Evolutionary conservation across 2,113 vertebrate genomes (phyloP), one percentile per base, ranked within the genome.

Genomic region (Polypterus senegalus): DNA sequence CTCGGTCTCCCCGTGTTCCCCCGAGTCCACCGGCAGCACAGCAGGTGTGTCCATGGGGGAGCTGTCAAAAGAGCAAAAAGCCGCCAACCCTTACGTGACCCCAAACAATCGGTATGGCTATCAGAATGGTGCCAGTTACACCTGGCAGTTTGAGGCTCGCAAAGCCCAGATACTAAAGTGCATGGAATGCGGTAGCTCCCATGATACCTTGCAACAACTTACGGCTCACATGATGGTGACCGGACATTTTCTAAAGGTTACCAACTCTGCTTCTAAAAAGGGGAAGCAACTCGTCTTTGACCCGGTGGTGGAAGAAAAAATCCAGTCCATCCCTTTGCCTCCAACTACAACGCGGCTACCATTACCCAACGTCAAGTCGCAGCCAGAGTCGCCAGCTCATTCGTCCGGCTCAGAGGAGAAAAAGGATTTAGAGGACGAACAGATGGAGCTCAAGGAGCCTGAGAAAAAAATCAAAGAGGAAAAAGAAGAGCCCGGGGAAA

Each of bases 181-280:
- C 77, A 99, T 99, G 96, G 96, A 99, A 71, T 99, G 96, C 3
- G 96, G 96, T 64, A 98, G 96, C 78, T 98, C 94, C 48, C 96
- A 98, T 46, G 96, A 99, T 65, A 97, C 96, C 60, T 76, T 99
- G 80, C 95, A 99, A 70, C 96, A 99, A 76, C 89, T 99, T 67
- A 99, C 96, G 1, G 94, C 96, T 68, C 96, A 99, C 73, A 99
- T 99, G 96, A 99, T 99, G 96, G 95, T 98, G 74, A 99, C 96
- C 0, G 96, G 96, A 65, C 96, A 99, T 77, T 99, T 99, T 76
- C 71, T 99, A 53, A 99, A 99, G 78, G 96, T 99, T 62, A 99
- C 96, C 9, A 97, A 94, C 72, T 94, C 95, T 6, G 94, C 94
- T 60, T 97, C 94, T 64, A 99, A 99, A 81, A 99, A 99, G 65